Conservation (phyloP, 2,113 vertebrate genomes). For the Phoxinus phoxinus region DNA sequence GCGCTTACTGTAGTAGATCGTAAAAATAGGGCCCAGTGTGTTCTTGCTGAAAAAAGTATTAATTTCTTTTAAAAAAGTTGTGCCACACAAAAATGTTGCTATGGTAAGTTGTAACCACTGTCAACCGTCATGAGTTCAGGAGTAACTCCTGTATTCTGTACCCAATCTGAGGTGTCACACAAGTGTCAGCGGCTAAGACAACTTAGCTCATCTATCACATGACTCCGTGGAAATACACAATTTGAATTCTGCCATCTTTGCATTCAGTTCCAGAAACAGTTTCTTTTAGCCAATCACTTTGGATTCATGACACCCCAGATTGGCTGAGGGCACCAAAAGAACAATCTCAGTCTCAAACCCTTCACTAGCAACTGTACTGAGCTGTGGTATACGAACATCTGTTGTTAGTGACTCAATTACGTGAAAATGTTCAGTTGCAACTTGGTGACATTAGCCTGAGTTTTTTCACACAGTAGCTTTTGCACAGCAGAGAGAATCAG, state of each 20-base stretch:
- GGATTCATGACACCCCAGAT: background rate
- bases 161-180: no score
- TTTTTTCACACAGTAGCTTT: background rate
- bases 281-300: background rate
- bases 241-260: background rate
- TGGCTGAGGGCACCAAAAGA: background rate
- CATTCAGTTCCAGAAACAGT: background rate
- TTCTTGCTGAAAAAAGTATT: no score
- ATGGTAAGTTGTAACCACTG: no score
- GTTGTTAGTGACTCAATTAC: background rate
- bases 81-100: no score
- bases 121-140: no score
- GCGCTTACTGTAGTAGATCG: no score
- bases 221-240: no score
- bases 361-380: background rate
- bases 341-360: conserved; percentile 9
- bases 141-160: no score
- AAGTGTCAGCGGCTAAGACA: no score
- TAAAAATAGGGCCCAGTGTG: no score
- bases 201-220: no score
- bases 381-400: background rate
- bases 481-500: background rate
- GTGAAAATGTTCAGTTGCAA: background rate
- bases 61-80: no score
- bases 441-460: background rate